These are phyloP conservation scores for Imbricaverruca yamaguchii DNA, from an alignment of 2,888 invertebrate genomes.

Conservation along the genomic window DNA sequence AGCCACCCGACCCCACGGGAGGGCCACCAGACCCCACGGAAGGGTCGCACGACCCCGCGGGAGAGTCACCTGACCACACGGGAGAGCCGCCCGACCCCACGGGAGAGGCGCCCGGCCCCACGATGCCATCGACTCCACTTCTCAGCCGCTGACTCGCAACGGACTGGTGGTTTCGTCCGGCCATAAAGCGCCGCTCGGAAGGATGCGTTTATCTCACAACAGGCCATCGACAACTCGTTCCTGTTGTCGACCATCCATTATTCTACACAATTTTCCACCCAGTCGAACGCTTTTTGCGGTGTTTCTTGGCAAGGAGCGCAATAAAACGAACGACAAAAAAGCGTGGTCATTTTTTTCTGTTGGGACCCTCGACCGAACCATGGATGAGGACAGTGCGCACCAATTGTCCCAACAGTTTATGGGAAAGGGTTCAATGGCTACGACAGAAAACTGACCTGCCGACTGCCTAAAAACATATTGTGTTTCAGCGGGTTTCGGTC, in stretches of 20 bases:
- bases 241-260: background rate
- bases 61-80: too few species aligned
- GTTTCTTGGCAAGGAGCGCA: background rate
- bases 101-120: background rate
- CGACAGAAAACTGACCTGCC: background rate
- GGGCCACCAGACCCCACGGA: too few species aligned
- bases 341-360: conserved; percentile 5
- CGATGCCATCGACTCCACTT: too few species aligned
- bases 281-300: conserved; percentile 2
- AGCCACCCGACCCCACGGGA: too few species aligned
- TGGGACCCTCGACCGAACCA: background rate
- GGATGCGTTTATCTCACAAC: conserved; percentile 20
- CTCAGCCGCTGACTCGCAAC: background rate
- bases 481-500: background rate
- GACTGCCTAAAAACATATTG: background rate
- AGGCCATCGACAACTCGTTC: conserved; percentile 12
- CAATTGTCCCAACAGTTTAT: conserved; percentile 19
- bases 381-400: background rate
- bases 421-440: conserved; percentile 14
- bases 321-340: conserved; percentile 6
- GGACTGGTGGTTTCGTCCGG: background rate
- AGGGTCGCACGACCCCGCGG: too few species aligned
- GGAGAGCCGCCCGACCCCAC: too few species aligned
- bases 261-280: background rate
- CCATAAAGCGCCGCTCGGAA: background rate